Conservation (phyloP, 2,888 invertebrate genomes). For the Cosmorhoe ocellata region DNA sequence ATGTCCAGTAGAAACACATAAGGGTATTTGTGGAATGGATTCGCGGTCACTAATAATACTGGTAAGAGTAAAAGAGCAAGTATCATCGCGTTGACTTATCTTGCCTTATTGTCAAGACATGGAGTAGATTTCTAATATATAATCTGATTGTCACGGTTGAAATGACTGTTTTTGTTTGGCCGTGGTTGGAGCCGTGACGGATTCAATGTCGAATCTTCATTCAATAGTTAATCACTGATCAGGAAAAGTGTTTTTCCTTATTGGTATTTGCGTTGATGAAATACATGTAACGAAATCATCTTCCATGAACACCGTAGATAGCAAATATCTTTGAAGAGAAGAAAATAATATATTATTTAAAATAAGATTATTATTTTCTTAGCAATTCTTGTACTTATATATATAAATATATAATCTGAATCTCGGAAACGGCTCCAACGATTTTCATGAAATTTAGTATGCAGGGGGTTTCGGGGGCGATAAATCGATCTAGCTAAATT, state of each 20-base stretch:
- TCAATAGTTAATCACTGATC: conserved; percentile 32
- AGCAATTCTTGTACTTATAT: too few species aligned
- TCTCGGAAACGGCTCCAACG: too few species aligned
- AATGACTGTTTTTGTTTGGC: conserved; percentile 52
- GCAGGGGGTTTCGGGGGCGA: too few species aligned
- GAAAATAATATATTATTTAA: too few species aligned
- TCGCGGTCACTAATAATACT: conserved; percentile 48
- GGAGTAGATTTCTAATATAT: conserved; percentile 69
- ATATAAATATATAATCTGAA: too few species aligned
- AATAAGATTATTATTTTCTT: too few species aligned
- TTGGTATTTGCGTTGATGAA: conserved; percentile 10
- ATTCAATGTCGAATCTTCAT: conserved; percentile 60
- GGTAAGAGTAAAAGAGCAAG: conserved; percentile 60
- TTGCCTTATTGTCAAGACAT: conserved; percentile 55
- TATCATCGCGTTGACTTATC: conserved; percentile 36
- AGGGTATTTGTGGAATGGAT: conserved; percentile 72
- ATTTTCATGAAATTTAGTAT: too few species aligned
- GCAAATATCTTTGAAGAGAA: too few species aligned
- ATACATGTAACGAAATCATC: too few species aligned
- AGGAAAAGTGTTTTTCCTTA: conserved; percentile 45
- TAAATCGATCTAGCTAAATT: too few species aligned
- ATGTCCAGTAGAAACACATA: conserved; percentile 70
- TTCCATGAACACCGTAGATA: too few species aligned
- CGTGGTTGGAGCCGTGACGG: conserved; percentile 58
- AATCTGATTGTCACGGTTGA: conserved; percentile 66